A percentile compares a stretch with the other conserved stretches of the same genome.
Conservation (phyloP, 2,797 vertebrate genomes). For the Margarornis squamiger region DNA sequence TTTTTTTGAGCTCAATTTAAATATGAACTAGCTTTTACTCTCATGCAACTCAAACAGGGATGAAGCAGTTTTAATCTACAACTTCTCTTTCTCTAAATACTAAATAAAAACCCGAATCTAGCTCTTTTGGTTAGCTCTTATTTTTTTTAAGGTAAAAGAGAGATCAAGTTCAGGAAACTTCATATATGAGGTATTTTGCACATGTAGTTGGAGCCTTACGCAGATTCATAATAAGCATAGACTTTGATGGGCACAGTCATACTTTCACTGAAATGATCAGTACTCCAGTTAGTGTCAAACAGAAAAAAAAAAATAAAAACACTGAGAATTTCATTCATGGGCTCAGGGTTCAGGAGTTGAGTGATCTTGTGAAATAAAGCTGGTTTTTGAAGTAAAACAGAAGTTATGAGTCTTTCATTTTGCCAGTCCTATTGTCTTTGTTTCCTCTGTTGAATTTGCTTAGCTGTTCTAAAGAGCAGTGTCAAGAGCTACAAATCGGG, state of each 20-base stretch:
- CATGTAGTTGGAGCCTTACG: background rate
- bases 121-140: background rate
- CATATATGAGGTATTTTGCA: background rate
- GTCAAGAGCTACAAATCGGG: background rate
- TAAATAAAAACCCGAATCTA: background rate
- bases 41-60: background rate
- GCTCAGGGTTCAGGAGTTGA: background rate
- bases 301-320: background rate
- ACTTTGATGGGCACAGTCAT: background rate
- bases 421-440: background rate
- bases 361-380: background rate
- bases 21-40: background rate
- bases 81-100: background rate
- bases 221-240: background rate
- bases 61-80: background rate
- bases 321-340: background rate
- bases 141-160: background rate
- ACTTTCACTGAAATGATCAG: background rate
- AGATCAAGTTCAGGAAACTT: background rate
- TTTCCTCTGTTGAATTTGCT: background rate
- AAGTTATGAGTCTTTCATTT: background rate
- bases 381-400: background rate
- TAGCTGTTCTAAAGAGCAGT: background rate
- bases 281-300: background rate
- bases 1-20: background rate